Evolutionary conservation across 2,113 vertebrate species (phyloP).

Genomic region (Nesoenas mayeri): DNA sequence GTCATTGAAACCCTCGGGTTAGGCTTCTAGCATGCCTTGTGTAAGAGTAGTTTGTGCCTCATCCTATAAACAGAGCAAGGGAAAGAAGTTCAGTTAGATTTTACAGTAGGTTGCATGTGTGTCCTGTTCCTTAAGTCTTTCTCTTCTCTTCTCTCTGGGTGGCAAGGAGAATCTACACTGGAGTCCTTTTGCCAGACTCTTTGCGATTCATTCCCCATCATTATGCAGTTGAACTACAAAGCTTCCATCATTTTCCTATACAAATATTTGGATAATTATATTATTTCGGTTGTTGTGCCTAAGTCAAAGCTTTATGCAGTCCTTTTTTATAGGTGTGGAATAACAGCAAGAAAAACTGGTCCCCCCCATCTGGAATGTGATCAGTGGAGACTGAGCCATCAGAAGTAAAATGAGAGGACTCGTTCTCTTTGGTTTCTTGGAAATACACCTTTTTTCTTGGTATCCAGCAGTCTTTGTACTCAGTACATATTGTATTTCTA

Average conservation of each 20-base stretch:
- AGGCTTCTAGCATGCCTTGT: background rate
- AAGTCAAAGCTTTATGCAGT: background rate
- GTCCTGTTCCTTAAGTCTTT: background rate
- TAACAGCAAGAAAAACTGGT: background rate
- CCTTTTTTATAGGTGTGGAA: background rate
- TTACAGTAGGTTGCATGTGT: rapidly evolving
- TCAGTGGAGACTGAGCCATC: background rate
- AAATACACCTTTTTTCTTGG: background rate
- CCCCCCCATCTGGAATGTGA: background rate
- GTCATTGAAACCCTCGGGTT: background rate
- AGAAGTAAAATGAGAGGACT: background rate
- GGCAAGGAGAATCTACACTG: background rate
- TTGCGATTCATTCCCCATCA: background rate
- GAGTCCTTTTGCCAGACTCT: background rate
- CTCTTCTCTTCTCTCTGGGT: background rate
- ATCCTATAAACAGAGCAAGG: background rate
- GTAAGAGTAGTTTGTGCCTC: background rate
- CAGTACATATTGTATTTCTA: background rate
- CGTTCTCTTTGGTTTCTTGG: background rate
- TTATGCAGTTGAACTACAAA: background rate
- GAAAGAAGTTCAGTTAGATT: background rate
- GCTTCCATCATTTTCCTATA: background rate
- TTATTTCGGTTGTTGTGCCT: background rate
- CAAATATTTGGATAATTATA: background rate
- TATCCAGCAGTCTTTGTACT: background rate